These are phyloP conservation scores for Diploscapter pachys DNA, from an alignment of 1,140 invertebrate genomes.

Conservation along the genomic window DNA sequence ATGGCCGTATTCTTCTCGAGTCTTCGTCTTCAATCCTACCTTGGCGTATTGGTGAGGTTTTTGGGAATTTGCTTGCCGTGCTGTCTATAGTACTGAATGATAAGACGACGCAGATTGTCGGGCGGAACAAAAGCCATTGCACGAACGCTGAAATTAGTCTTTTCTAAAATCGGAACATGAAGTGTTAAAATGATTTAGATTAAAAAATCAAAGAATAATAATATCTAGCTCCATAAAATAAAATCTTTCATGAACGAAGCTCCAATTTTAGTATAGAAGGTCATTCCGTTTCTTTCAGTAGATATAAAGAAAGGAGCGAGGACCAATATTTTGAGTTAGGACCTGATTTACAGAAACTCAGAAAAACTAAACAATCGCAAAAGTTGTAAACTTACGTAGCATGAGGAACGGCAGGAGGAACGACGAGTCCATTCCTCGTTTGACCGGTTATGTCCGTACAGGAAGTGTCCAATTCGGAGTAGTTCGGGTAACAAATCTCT, in stretches of 20 bases:
- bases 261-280: background rate
- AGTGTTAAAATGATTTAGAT: background rate
- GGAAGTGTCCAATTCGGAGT: conserved; percentile 52
- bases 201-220: too few relatives aligned
- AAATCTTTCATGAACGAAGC: too few relatives aligned
- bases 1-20: too few relatives aligned
- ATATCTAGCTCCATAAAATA: too few relatives aligned
- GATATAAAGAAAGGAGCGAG: too few relatives aligned
- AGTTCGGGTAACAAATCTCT: conserved; percentile 54
- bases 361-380: background rate
- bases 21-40: too few relatives aligned
- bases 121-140: conserved; percentile 59
- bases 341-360: background rate
- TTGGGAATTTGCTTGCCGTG: conserved; percentile 49
- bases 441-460: conserved; percentile 49
- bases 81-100: conserved; percentile 56
- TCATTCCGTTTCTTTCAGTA: too few relatives aligned
- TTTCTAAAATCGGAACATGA: conserved; percentile 8
- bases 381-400: conserved; percentile 43
- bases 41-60: conserved; percentile 43
- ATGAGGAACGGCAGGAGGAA: conserved; percentile 49
- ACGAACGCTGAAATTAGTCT: conserved; percentile 47
- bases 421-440: conserved; percentile 45
- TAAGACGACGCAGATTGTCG: conserved; percentile 54
- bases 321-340: background rate